Base-by-base conservation (phyloP, 1,140 invertebrate species). In the Ectropis grisescens region DNA sequence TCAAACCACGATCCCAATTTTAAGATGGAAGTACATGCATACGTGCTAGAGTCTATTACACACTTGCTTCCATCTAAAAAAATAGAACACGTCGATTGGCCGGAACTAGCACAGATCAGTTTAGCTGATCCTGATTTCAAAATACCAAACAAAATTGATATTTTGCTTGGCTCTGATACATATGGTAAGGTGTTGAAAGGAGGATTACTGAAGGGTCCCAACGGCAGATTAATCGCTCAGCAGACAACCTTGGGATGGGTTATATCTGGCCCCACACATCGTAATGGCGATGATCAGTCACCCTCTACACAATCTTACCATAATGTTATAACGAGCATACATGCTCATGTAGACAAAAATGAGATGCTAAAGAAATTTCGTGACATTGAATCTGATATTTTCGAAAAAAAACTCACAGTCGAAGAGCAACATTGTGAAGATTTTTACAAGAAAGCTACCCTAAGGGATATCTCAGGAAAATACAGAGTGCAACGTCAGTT, bases 401-500 rank as follows among this genome's bases (percentile, higher is more conserved):
- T 14, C 6, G 19, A 11, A 26, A 31, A 33, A 22, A 15, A 33
- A n/a, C 33, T 34, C 2, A 39, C 36, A 9, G 7, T 13, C 11
- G 40, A 44, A 19, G 48, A 52, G 31, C 10, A 26, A 12, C 24
- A 29, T 11, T 47, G 44, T 35, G 33, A 47, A 29, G 25, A 50
- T 1, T 32, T 46, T 8, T 41, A 24, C 13, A 25, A n/a, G 2
- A 19, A 13, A 14, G 41, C 41, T 1, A 46, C 42, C 3, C 33
- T 13, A 7, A 36, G 42, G 28, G 34, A 32, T 29, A 15, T 27
- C 2, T 11, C 29, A 13, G 48, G 40, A 11, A 30, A 40, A 25
- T 52, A 40, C 7, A 28, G 42, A 10, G 48, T 52, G 2, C 37
- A 33, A 19, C 28, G 45, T 6, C 47, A 41, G 8, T 46, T 46